These are phyloP conservation scores for Xestobium rufovillosum DNA, from an alignment of 2,888 invertebrate genomes.

Conservation along the genomic window DNA sequence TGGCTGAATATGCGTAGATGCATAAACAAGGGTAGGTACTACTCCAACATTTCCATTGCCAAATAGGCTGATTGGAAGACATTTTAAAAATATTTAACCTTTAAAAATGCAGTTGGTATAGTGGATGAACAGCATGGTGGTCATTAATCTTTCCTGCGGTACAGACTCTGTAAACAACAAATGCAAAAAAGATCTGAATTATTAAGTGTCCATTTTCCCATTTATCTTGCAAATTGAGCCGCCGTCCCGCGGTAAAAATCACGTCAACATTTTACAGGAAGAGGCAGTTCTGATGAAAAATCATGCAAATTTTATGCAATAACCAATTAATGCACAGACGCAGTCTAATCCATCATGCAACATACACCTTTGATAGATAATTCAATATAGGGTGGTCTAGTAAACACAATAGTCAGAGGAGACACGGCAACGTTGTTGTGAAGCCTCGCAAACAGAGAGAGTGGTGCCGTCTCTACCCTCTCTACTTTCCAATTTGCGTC, in stretches of 20 bases:
- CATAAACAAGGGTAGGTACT: too few species aligned
- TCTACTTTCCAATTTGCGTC: constrained; percentile 59
- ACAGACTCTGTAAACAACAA: too few species aligned
- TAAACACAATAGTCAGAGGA: constrained; percentile 25
- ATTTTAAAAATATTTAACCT: too few species aligned
- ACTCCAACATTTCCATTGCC: background rate
- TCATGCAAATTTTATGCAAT: constrained; percentile 18
- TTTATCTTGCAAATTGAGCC: too few species aligned
- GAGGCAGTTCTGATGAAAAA: constrained; percentile 1
- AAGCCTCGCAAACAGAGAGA: constrained; percentile 28
- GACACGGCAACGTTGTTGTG: constrained; percentile 14
- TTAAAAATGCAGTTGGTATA: too few species aligned
- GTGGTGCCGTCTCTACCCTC: constrained; percentile 32
- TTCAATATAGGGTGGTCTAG: constrained; percentile 30
- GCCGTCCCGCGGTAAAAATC: too few species aligned
- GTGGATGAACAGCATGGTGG: too few species aligned
- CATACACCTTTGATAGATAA: constrained; percentile 33
- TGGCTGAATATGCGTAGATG: too few species aligned
- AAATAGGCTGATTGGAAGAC: constrained; percentile 1
- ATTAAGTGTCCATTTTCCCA: too few species aligned
- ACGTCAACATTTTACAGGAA: too few species aligned
- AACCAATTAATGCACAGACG: constrained; percentile 30
- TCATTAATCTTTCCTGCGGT: too few species aligned
- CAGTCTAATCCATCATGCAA: constrained; percentile 31
- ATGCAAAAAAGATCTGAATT: too few species aligned